Percentiles rank a stretch among this genome's conserved stretches.
phyloP scores from a whole-genome alignment of 2,797 vertebrate species.

The Limosa lapponica region DNA sequence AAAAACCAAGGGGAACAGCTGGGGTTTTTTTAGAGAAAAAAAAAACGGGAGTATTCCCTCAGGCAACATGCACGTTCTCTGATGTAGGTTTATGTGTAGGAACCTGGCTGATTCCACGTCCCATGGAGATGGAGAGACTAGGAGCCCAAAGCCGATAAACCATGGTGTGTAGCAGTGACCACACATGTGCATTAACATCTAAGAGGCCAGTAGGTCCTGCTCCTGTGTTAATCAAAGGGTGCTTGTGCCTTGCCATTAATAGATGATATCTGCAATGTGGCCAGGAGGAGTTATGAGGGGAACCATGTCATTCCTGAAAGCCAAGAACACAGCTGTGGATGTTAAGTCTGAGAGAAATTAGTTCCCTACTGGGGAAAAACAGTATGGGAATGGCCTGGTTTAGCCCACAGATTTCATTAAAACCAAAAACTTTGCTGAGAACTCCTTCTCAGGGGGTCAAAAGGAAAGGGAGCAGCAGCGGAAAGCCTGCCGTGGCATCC shows the following conservation, averaged over 20 bases:
- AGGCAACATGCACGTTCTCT: neutral
- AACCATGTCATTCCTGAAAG: neutral
- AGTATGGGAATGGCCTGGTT: neutral
- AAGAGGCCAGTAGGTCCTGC: neutral
- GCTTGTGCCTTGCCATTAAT: neutral
- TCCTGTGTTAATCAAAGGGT: neutral
- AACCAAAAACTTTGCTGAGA: neutral
- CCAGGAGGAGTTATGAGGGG: neutral
- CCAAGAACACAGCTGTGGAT: neutral
- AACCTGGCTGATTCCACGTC: neutral
- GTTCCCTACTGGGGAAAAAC: neutral
- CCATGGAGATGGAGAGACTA: neutral
- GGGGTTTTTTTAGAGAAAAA: neutral
- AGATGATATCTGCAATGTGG: neutral
- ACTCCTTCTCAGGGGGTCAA: neutral
- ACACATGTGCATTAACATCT: fast-evolving
- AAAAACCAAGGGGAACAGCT: neutral
- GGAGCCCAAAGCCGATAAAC: neutral
- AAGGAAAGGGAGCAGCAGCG: neutral
- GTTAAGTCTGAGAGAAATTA: neutral
- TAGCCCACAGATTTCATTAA: neutral
- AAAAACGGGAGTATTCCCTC: neutral
- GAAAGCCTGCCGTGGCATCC: neutral
- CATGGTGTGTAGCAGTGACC: neutral
- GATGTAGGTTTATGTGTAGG: neutral